Base-by-base conservation (phyloP, 2,888 invertebrate species). In the Agriopis aurantiaria region DNA sequence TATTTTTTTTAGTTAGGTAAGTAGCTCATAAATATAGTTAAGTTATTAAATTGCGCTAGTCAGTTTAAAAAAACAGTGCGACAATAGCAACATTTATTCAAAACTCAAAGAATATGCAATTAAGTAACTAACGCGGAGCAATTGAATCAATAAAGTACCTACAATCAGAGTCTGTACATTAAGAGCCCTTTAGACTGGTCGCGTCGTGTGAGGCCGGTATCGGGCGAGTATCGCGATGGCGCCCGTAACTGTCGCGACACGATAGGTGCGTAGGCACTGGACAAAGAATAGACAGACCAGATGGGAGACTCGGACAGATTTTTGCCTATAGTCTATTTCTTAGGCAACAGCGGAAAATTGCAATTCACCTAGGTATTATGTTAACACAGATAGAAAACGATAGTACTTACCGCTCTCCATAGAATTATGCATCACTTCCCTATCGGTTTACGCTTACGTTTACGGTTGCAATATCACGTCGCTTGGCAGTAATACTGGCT, bases 121-220 rank as follows among this genome's bases (percentile, higher is more conserved):
- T 65, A 70, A 23, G 58, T 65, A 70, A 41, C 53, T 52, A 66
- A 58, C 70, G 45, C 52, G 41, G 23, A 66, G 65, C 65, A 53
- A 75, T 77, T 69, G 72, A 59, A 68, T 57, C 73, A 77, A 77
- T 74, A 77, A 75, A 77, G 73, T 71, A 64, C 53, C 59, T 69
- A 70, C 78, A 72, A 75, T 73, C 72, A 74, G 73, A 76, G 80
- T 74, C 72, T 72, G 77, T 82, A 78, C 75, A 77, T 78, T 72
- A 74, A 74, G 70, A 67, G 69, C 65, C 69, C 68, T 75, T 74
- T 75, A 76, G 75, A 55, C 51, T 49, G 52, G 51, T 8, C 70
- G 78, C 90, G 78, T 85, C 91, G 91, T 92, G 92, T 93, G 93
- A 87, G 93, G 92, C 65, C 90, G 75, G 75, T 89, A 91, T 90